Conservation (phyloP, 2,113 vertebrate species). For the Lycaon pictus region DNA sequence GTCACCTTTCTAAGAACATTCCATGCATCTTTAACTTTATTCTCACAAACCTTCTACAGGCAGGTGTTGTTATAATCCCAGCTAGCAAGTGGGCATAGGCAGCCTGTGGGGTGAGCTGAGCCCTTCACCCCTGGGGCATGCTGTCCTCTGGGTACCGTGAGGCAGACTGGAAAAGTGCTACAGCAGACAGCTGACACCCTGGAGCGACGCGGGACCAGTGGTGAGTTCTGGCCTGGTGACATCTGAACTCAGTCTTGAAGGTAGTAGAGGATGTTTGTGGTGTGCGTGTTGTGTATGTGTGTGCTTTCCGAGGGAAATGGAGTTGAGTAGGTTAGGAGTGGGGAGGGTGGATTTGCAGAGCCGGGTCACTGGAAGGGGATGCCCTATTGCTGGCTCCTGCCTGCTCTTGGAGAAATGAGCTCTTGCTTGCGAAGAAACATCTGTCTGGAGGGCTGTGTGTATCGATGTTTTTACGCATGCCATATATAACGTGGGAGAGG, state of each 20-base stretch:
- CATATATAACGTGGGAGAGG: background rate
- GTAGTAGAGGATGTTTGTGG: background rate
- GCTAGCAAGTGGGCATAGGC: background rate
- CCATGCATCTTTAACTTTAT: accelerated
- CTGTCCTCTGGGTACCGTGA: background rate
- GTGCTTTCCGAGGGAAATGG: background rate
- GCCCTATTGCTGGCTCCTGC: background rate
- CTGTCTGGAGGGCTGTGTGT: background rate
- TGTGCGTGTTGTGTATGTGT: background rate
- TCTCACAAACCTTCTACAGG: background rate
- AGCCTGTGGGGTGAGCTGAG: background rate
- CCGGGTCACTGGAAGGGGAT: accelerated
- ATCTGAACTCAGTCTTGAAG: background rate
- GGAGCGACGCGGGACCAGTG: accelerated
- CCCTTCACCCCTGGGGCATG: background rate
- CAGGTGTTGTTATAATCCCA: background rate
- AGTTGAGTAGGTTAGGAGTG: background rate
- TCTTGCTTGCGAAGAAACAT: background rate
- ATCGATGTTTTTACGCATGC: accelerated
- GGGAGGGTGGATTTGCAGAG: background rate
- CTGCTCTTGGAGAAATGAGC: background rate
- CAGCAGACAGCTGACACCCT: background rate
- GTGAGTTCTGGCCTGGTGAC: background rate
- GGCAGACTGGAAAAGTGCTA: too few relatives aligned
- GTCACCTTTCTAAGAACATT: background rate